Evolutionary conservation across 2,888 invertebrate genomes (phyloP).

Genomic region (Brachyptera risi): DNA sequence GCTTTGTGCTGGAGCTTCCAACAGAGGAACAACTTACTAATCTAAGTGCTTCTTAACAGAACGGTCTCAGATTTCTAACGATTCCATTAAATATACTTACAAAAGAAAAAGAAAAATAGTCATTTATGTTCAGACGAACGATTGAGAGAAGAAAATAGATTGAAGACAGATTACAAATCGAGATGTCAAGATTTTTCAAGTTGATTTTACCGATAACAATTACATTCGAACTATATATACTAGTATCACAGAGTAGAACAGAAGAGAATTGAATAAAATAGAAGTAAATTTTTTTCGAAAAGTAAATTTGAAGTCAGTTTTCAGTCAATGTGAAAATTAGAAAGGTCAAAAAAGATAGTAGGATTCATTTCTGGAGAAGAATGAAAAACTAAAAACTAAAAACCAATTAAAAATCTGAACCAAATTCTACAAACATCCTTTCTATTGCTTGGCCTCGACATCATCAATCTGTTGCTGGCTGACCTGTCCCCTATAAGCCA

Average conservation of each 20-base stretch:
- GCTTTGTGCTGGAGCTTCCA: background rate
- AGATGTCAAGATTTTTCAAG: no score
- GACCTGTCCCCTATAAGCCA: constrained; percentile 27
- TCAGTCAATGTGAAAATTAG: no score
- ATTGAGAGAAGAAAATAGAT: no score
- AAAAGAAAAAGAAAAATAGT: background rate
- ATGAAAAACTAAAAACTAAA: background rate
- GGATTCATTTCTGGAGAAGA: background rate
- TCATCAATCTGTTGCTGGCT: background rate
- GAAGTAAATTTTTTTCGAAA: no score
- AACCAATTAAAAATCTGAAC: background rate
- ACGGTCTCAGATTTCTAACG: background rate
- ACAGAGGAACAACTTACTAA: background rate
- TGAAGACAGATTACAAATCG: no score
- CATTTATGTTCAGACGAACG: background rate
- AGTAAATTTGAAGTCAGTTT: background rate
- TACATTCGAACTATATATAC: no score
- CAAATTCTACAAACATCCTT: background rate
- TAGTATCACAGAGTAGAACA: no score
- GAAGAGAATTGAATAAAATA: no score
- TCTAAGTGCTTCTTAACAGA: background rate
- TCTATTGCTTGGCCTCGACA: background rate
- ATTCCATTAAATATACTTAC: no score
- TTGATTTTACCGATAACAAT: no score
- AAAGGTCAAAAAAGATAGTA: no score